Base-by-base conservation (phyloP, 2,797 vertebrate species). In the Peromyscus eremicus region DNA sequence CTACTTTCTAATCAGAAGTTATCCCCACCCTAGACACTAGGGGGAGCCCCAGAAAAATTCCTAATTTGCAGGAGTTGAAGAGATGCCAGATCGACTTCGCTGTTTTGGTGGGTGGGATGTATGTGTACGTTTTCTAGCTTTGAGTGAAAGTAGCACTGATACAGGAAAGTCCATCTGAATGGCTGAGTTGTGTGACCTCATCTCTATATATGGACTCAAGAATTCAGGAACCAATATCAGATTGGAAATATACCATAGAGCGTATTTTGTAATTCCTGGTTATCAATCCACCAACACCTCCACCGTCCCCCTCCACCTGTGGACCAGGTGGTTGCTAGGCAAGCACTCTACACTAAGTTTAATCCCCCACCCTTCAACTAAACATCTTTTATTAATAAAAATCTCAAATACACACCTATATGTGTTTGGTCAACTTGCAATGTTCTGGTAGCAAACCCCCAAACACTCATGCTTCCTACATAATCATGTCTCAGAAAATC, bases 321-420 rank as follows among this genome's bases (percentile, higher is more conserved):
- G 40, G 55, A 49, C 40, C 37, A 23, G 89, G 29, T 40, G 32
- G 10, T 40, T 75, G 23, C 85, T 32, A 12, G 16, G 68, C n/a
- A 73, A 12, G 25, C 13, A 19, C 13, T 19, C 52, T 75, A 57
- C 52, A 12, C 23, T 40, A 19, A 73, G 49, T 29, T 46, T 55
- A 76, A 55, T 14, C 12, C 84, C 7, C 1, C 4, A 73, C 27
- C 9, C 34, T 87, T 71, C 85, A 88, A 88, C 34, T 57, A 88
- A 89, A 80, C 25, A 86, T 79, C 25, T 81, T 88, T 90, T 80
- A 49, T 19, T 13, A 34, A 90, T 23, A 88, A 92, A 90, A 91
- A 89, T 57, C 73, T 81, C 43, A 0, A 66, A 93, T 46, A 62
- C 55, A 79, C 68, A 16, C 57, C 23, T 80, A 12, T 64, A 93